Conservation (phyloP, 1,140 invertebrate genomes). For the Euglossa dilemma region DNA sequence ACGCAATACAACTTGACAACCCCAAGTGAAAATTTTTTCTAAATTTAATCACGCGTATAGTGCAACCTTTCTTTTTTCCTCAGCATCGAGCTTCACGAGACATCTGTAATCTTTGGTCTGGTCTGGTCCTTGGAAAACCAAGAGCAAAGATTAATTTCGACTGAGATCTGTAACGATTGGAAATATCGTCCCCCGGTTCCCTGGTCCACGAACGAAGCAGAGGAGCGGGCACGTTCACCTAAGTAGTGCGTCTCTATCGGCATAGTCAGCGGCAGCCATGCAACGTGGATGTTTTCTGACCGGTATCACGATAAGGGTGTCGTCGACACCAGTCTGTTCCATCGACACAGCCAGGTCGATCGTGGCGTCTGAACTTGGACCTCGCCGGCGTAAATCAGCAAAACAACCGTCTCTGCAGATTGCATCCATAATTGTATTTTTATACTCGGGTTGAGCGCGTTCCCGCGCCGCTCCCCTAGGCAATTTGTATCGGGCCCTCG, state of each 20-base stretch:
- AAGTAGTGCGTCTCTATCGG: background rate
- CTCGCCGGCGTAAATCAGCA: conserved; percentile 47
- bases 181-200: too few species aligned
- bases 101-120: too few species aligned
- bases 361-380: conserved; percentile 55
- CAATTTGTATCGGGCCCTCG: conserved; percentile 31
- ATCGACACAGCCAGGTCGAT: conserved; percentile 50
- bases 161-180: too few species aligned
- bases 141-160: too few species aligned
- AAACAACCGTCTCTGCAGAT: conserved; percentile 45
- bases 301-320: conserved; percentile 47
- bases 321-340: conserved; percentile 33
- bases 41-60: too few species aligned
- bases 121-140: too few species aligned
- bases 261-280: background rate
- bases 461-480: conserved; percentile 13
- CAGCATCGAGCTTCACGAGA: too few species aligned
- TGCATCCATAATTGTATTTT: conserved; percentile 51
- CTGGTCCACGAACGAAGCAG: too few species aligned
- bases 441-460: conserved; percentile 22
- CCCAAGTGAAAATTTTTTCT: too few species aligned
- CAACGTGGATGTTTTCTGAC: conserved; percentile 41
- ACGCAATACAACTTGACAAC: too few species aligned
- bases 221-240: background rate
- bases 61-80: too few species aligned